Evolutionary conservation across 2,888 invertebrate genomes (phyloP), one percentile per base, ranked within the genome.

Genomic region (Thymelicus acteon): DNA sequence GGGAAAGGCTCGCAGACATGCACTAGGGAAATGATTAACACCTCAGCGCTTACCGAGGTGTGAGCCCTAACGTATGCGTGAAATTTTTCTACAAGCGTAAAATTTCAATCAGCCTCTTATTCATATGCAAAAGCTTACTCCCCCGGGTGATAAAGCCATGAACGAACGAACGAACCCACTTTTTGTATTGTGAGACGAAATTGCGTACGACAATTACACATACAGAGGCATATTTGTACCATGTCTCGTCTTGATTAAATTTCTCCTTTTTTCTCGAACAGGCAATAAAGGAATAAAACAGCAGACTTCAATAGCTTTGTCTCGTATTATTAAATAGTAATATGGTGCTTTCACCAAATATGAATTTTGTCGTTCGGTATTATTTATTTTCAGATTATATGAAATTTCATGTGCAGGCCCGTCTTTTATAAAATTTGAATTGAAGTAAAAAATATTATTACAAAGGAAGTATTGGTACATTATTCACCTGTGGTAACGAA

Each of bases 81-180:
- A 90, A 91, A 92, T 89, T 87, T 78, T 86, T 82, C 82, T 80
- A 82, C 77, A 82, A 84, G 87, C 88, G 88, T 90, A 89, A 90
- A 91, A 89, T 91, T 92, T 93, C 92, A 92, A 93, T 93, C 92
- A 90, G 83, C 77, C 83, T 82, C 83, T 86, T 89, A 89, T 92
- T 90, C 91, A 88, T 91, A 92, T 91, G 92, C 88, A 89, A 91
- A 92, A 80, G 74, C 75, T 76, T 75, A 78, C 72, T 81, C 82
- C 80, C 81, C 74, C 72, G 79, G 78, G 80, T 77, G 74, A 70
- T 70, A 64, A 63, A 49, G 63, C 58, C 69, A 39, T 64, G 58
- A 70, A 70, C 63, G 69, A 48, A 64, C 62, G 61, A 47, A 57
- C 58, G 69, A 60, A 15, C 49, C 63, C 69, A 64, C 69, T 70